Evolutionary conservation across 2,113 vertebrate genomes (phyloP).

Genomic region (Hyla sarda): DNA sequence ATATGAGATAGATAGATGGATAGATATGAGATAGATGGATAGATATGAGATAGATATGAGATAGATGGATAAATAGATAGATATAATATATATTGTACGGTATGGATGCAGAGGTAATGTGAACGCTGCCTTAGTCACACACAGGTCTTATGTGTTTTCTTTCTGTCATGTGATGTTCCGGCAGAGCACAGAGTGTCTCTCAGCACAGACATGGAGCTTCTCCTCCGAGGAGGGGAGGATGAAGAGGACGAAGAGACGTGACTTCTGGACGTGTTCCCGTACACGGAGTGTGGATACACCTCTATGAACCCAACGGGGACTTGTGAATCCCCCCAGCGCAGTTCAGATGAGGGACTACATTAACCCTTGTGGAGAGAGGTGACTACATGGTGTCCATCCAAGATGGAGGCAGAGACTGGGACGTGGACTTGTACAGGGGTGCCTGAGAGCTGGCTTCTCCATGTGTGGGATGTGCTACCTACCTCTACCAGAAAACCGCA

Average conservation of each 20-base stretch:
- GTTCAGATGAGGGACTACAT: neutral
- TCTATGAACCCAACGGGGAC: too few relatives aligned
- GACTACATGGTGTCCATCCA: neutral
- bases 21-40: too few relatives aligned
- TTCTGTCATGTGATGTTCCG: neutral
- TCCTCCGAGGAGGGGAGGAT: slow-evolving; percentile 72
- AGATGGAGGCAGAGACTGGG: neutral
- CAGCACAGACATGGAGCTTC: slow-evolving; percentile 80
- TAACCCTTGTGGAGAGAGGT: neutral
- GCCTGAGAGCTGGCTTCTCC: slow-evolving; percentile 17
- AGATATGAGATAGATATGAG: too few relatives aligned
- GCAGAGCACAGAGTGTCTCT: slow-evolving; percentile 15
- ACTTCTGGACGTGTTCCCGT: too few relatives aligned
- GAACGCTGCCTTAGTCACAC: too few relatives aligned
- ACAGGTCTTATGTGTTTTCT: neutral
- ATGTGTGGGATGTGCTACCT: neutral
- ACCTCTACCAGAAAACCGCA: neutral
- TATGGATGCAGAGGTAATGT: too few relatives aligned
- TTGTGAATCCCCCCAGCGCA: too few relatives aligned
- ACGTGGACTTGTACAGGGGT: too few relatives aligned
- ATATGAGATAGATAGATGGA: too few relatives aligned
- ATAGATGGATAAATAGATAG: too few relatives aligned
- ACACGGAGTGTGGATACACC: too few relatives aligned
- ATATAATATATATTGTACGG: too few relatives aligned
- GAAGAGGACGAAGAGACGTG: slow-evolving; percentile 60